Percentiles rank a stretch among this genome's conserved stretches.
phyloP scores from a whole-genome alignment of 2,797 vertebrate genomes.

The Meriones psammophilus region DNA sequence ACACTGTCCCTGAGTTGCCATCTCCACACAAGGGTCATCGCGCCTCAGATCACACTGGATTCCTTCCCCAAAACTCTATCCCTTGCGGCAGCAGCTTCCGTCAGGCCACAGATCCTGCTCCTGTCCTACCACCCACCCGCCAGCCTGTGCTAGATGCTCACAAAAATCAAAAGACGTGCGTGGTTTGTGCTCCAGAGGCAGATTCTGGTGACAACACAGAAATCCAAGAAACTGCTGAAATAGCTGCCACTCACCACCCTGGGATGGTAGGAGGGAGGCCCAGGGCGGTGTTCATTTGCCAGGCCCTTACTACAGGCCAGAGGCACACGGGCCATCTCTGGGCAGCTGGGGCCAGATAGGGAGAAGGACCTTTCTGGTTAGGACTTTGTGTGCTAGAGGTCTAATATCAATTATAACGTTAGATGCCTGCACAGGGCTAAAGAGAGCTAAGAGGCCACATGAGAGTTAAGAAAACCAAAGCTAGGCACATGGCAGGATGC shows the following conservation, averaged over 20 bases:
- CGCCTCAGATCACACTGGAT: background rate
- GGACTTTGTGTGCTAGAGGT: background rate
- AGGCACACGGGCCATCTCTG: background rate
- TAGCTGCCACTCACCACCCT: background rate
- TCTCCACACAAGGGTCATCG: background rate
- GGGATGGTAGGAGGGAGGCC: background rate
- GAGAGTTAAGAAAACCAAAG: background rate
- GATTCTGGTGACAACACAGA: background rate
- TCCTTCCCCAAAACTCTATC: rapidly evolving
- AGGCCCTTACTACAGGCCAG: background rate
- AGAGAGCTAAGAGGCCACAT: background rate
- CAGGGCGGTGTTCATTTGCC: background rate
- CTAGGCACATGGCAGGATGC: background rate
- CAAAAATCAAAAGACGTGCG: background rate
- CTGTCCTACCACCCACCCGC: rapidly evolving
- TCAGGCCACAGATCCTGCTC: too few species aligned
- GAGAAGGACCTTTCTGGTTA: background rate
- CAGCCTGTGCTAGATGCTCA: background rate
- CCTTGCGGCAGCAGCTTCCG: background rate
- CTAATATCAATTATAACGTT: background rate
- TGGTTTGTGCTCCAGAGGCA: background rate
- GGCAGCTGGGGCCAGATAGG: background rate
- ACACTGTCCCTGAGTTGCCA: background rate
- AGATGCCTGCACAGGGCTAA: background rate
- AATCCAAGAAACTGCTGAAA: background rate